Evolutionary conservation across 2,888 invertebrate species (phyloP).

Genomic region (Lepas anatifera): DNA sequence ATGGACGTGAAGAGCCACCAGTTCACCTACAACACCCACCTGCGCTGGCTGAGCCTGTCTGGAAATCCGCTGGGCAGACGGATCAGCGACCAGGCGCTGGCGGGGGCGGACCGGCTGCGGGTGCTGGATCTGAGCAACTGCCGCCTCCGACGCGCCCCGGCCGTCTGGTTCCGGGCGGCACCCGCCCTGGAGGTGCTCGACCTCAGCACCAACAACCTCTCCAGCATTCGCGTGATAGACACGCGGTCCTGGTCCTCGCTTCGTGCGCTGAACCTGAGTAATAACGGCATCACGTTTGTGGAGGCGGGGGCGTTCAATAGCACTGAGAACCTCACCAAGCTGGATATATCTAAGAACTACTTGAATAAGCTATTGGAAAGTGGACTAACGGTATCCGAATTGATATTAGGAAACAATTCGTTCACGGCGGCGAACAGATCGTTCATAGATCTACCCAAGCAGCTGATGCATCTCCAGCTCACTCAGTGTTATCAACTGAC

Average conservation of each 20-base stretch:
- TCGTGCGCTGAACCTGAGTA: constrained; percentile 21
- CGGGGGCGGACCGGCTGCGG: constrained; percentile 13
- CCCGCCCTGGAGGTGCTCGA: constrained; percentile 17
- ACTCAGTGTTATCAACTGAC: constrained; percentile 21
- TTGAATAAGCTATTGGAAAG: constrained; percentile 17
- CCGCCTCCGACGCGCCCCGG: constrained; percentile 16
- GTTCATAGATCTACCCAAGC: constrained; percentile 18
- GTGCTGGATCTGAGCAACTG: constrained; percentile 18
- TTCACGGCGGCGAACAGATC: constrained; percentile 20
- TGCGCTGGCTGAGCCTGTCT: constrained; percentile 17
- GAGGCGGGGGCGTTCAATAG: constrained; percentile 22
- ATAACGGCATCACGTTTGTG: constrained; percentile 22
- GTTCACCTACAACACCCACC: constrained; percentile 16
- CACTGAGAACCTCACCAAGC: constrained; percentile 19
- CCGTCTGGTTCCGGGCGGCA: neutral
- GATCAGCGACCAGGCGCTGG: constrained; percentile 12
- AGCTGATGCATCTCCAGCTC: constrained; percentile 18
- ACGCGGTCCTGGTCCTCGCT: constrained; percentile 18
- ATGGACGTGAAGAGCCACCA: neutral
- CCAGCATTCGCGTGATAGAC: constrained; percentile 19
- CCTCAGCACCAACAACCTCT: constrained; percentile 20
- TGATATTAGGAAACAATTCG: constrained; percentile 23
- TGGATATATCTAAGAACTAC: constrained; percentile 22
- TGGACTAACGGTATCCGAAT: constrained; percentile 17
- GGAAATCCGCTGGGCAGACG: constrained; percentile 16